A percentile compares a stretch with the other conserved stretches of the same genome.
These are phyloP conservation scores for Aleadryas rufinucha DNA, from an alignment of 2,113 vertebrate species.

Conservation along the genomic window DNA sequence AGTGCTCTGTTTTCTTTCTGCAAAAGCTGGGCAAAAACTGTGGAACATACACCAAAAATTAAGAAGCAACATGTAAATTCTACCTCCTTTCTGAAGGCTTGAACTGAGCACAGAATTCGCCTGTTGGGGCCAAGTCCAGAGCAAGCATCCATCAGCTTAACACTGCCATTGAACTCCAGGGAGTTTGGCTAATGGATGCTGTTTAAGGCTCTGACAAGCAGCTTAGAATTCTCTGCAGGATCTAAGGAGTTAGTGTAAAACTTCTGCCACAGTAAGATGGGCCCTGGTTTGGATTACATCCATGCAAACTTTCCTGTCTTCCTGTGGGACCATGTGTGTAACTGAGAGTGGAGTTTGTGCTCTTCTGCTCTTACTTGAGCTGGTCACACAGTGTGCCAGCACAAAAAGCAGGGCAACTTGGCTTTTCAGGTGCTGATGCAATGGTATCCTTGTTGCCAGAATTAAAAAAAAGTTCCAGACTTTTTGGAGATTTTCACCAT, in stretches of 20 bases:
- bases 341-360: not conserved
- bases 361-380: not conserved
- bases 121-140: not conserved
- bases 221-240: not conserved
- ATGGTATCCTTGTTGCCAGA: not conserved
- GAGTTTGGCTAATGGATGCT: conserved; percentile 50
- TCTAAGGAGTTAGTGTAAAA: not conserved
- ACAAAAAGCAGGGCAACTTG: not conserved
- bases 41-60: conserved; percentile 52
- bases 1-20: conserved; percentile 73
- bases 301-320: not conserved
- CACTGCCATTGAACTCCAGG: not conserved
- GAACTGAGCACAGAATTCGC: conserved; percentile 52
- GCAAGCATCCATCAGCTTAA: conserved; percentile 41
- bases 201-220: not conserved
- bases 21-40: conserved; percentile 84
- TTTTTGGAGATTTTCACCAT: not conserved
- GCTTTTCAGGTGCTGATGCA: conserved; percentile 6
- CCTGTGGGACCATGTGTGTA: not conserved
- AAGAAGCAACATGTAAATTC: not conserved
- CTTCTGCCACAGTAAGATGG: not conserved
- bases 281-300: not conserved
- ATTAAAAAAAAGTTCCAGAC: not conserved
- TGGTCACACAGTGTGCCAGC: not conserved
- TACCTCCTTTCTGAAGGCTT: conserved; percentile 23